A percentile compares a stretch with the other conserved stretches of the same genome.
Conservation (phyloP, 2,113 vertebrate species). For the Bos taurus region ARS-UCD2.0 NC_037354.1:7664001-7664500, state of each 20-base stretch:
- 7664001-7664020: not conserved
- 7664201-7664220: constrained; percentile 95
- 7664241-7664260: constrained; percentile 99
- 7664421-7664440: not conserved
- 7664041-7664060: not conserved
- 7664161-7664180: constrained; percentile 98
- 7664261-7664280: constrained; percentile 92
- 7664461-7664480: not conserved
- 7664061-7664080: not conserved
- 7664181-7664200: constrained; percentile 99
- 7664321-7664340: constrained; percentile 91
- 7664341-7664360: not conserved
- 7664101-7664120: not conserved
- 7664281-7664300: constrained; percentile 97
- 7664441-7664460: not conserved
- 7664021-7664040: not conserved
- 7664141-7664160: constrained; percentile 80
- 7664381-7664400: not conserved
- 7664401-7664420: not conserved
- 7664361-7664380: not conserved
- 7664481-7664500: not conserved
- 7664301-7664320: constrained; percentile 98
- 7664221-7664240: constrained; percentile 98
- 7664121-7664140: not conserved
- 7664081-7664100: not conserved